Evolutionary conservation across 2,888 invertebrate genomes (phyloP).

Genomic region (Andrena bucephala): DNA sequence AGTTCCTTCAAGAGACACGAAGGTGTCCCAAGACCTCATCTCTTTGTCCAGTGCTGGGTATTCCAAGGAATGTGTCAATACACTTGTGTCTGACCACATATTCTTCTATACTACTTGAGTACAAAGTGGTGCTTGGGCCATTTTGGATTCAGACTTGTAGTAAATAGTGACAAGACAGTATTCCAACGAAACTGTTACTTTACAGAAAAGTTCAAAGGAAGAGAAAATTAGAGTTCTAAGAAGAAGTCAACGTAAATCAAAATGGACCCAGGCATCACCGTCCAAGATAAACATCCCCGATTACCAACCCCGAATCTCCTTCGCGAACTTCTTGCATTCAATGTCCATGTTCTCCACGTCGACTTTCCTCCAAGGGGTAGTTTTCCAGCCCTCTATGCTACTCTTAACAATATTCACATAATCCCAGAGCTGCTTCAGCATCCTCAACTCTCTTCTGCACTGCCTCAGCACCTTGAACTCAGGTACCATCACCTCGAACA

Average conservation of each 20-base stretch:
- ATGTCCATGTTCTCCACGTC: conserved; percentile 99
- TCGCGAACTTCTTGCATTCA: conserved; percentile 98
- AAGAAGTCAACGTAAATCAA: neutral
- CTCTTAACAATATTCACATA: conserved; percentile 95
- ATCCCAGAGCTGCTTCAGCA: conserved; percentile 98
- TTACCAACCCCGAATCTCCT: conserved; percentile 90
- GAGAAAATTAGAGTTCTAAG: neutral
- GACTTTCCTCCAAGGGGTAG: conserved; percentile 98
- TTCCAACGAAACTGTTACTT: too few species aligned
- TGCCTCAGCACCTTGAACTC: conserved; percentile 97
- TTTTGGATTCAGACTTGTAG: neutral
- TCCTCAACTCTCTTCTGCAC: conserved; percentile 95
- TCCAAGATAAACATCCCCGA: neutral
- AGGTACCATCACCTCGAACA: conserved; percentile 97
- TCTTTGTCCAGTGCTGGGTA: conserved; percentile 94
- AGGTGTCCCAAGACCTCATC: conserved; percentile 98
- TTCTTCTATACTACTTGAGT: neutral
- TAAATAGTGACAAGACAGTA: too few species aligned
- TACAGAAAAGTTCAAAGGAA: too few species aligned
- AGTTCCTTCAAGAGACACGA: conserved; percentile 93
- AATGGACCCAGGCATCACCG: neutral
- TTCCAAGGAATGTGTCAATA: conserved; percentile 58
- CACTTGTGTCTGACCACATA: neutral
- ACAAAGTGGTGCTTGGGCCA: neutral
- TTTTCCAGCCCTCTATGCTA: conserved; percentile 98